phyloP scores from a whole-genome alignment of 2,113 vertebrate species.

The Pseudonaja textilis region DNA sequence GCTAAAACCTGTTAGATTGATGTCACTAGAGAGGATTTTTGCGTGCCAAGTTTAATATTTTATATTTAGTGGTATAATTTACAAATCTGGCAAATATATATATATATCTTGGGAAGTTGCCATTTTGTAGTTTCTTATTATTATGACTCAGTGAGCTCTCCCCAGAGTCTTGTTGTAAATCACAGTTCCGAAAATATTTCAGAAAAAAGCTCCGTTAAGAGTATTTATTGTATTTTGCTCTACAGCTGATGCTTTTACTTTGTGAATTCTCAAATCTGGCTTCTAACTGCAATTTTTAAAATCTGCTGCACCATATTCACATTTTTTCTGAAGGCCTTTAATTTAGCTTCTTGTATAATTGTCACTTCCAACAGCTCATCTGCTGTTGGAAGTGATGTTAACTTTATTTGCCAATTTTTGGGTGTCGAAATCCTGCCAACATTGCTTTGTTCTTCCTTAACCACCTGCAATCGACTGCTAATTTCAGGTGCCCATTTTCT shows the following conservation, averaged over 20 bases:
- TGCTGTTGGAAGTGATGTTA: neutral
- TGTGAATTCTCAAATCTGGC: neutral
- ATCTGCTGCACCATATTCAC: neutral
- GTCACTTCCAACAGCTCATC: neutral
- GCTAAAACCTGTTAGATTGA: neutral
- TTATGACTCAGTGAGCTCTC: neutral
- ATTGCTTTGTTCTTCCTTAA: neutral
- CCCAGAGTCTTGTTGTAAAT: neutral
- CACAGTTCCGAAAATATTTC: neutral
- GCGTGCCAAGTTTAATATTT: neutral
- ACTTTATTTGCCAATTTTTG: neutral
- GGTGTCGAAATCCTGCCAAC: neutral
- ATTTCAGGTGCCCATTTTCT: neutral
- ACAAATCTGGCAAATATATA: neutral
- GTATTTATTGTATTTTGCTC: neutral
- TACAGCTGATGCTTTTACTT: neutral
- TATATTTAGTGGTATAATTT: neutral
- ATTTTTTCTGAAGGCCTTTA: neutral
- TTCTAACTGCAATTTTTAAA: neutral
- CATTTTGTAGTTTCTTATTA: neutral
- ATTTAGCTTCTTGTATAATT: neutral
- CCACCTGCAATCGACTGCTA: neutral
- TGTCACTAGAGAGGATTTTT: neutral
- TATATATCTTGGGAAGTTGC: neutral
- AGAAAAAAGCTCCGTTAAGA: neutral